Conservation (phyloP, 1,140 invertebrate species). For the Zaprionus ornatus region DNA sequence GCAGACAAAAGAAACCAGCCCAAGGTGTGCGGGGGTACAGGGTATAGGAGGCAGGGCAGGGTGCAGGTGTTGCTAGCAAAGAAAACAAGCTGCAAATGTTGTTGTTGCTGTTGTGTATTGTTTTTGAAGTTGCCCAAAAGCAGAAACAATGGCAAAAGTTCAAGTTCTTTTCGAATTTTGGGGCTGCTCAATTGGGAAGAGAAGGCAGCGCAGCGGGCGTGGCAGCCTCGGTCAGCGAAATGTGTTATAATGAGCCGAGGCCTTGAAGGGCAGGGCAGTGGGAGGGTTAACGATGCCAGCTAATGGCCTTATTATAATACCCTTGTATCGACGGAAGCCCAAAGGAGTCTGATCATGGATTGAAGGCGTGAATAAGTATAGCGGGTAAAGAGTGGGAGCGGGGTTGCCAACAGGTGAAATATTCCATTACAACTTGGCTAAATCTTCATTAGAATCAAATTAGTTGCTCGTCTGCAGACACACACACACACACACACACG, state of each 20-base stretch:
- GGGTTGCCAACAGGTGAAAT: slow-evolving; percentile 16
- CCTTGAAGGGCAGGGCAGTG: neutral
- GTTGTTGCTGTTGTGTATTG: slow-evolving; percentile 38
- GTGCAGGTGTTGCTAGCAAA: slow-evolving; percentile 19
- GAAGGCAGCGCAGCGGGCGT: slow-evolving; percentile 5
- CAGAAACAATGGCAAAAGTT: slow-evolving; percentile 49
- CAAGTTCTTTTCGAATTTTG: slow-evolving; percentile 40
- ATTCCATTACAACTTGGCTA: slow-evolving; percentile 13
- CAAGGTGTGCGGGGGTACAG: slow-evolving; percentile 8
- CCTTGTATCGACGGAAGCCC: slow-evolving; percentile 15
- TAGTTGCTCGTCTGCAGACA: slow-evolving; percentile 28
- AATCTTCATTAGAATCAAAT: slow-evolving; percentile 59
- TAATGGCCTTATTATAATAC: slow-evolving; percentile 38
- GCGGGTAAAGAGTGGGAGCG: neutral
- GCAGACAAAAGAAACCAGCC: slow-evolving; percentile 45
- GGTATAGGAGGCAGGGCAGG: neutral
- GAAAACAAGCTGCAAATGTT: slow-evolving; percentile 53
- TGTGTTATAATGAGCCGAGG: slow-evolving; percentile 51
- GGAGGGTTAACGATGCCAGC: slow-evolving; percentile 16
- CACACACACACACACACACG: slow-evolving; percentile 9
- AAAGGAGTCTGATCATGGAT: neutral
- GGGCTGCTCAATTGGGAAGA: neutral
- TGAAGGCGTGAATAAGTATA: neutral
- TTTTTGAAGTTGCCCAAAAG: slow-evolving; percentile 40
- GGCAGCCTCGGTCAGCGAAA: slow-evolving; percentile 40